phyloP scores from a whole-genome alignment of 2,888 invertebrate genomes.

The Drosophila merina region DNA sequence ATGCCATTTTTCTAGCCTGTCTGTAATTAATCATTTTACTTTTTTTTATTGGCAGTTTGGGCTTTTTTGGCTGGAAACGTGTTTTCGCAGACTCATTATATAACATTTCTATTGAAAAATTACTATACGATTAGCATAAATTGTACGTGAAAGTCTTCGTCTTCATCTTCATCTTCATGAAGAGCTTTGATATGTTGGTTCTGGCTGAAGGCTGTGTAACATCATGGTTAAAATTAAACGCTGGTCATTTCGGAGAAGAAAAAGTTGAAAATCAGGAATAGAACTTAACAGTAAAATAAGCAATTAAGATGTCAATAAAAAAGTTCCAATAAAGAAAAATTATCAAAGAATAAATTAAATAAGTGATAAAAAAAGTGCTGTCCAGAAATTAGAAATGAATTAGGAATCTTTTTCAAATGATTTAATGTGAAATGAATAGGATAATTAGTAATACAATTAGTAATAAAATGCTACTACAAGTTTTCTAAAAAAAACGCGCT shows the following conservation, averaged over 20 bases:
- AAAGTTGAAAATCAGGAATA: conserved; percentile 48
- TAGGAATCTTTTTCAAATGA: conserved; percentile 19
- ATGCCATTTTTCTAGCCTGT: conserved; percentile 63
- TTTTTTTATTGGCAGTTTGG: conserved; percentile 29
- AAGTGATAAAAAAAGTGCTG: conserved; percentile 3
- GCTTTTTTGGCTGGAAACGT: conserved; percentile 36
- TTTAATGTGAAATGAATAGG: conserved; percentile 6
- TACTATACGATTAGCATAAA: conserved; percentile 38
- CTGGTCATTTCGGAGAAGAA: conserved; percentile 27
- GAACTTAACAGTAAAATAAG: conserved; percentile 5
- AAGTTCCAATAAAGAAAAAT: conserved; percentile 38
- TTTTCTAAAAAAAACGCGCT: not conserved
- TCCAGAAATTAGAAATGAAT: conserved; percentile 38
- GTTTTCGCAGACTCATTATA: conserved; percentile 43
- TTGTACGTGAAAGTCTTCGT: conserved; percentile 61
- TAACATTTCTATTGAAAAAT: conserved; percentile 44
- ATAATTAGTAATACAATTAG: conserved; percentile 11
- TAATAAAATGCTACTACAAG: not conserved
- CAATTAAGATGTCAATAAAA: conserved; percentile 45
- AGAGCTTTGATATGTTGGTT: conserved; percentile 22
- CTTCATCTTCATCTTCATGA: no score
- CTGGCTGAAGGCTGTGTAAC: conserved; percentile 27
- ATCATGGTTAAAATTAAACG: conserved; percentile 71
- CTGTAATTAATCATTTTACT: conserved; percentile 69
- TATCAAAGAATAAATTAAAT: conserved; percentile 31